Evolutionary conservation across 2,888 invertebrate genomes (phyloP), one percentile per base, ranked within the genome.

Genomic region (Bimastos eiseni): DNA sequence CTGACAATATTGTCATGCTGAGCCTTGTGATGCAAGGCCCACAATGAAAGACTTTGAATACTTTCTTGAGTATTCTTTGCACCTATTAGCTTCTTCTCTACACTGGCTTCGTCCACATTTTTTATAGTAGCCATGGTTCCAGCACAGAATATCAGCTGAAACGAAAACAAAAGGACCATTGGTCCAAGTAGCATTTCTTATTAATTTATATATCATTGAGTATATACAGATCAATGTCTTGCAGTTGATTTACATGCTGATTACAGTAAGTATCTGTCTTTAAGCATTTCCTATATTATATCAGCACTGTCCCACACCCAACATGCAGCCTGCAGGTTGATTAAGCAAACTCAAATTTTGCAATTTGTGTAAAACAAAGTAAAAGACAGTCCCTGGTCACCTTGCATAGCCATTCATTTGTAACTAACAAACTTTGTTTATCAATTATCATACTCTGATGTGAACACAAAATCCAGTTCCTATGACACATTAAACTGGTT

Each of bases 21-120:
- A 84, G 96, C 96, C 93, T 97, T 96, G 94, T 98, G 97, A 94
- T 97, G 97, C 91, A 98, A 96, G 94, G 98, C 98, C 98, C 98
- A 99, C 86, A 97, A 96, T 21, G 98, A 98, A 94, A 98, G 96
- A 38, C 97, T 96, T 94, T 98, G 98, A 93, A 99, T 98, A 94
- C 98, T 97, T 93, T 99, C 98, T 95, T 98, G 98, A 0, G 98
- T 98, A 95, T 98, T 98, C 94, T 97, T 98, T 83, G 98, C 96
- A 92, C 96, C 96, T 93, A 97, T 96, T 90, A 98, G 96, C 93
- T 97, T 97, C 94, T 98, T 97, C 95, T 98, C 98, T 94, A 98
- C 92, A 91, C 92, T 93, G 21, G 91, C 91, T 91, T 94, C 94
- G 91, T 94, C 93, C 36, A 94, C 41, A n/a, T 34, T 37, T 86